Base-by-base conservation (phyloP, 1,140 invertebrate genomes). In the Pseudoatta argentina region DNA sequence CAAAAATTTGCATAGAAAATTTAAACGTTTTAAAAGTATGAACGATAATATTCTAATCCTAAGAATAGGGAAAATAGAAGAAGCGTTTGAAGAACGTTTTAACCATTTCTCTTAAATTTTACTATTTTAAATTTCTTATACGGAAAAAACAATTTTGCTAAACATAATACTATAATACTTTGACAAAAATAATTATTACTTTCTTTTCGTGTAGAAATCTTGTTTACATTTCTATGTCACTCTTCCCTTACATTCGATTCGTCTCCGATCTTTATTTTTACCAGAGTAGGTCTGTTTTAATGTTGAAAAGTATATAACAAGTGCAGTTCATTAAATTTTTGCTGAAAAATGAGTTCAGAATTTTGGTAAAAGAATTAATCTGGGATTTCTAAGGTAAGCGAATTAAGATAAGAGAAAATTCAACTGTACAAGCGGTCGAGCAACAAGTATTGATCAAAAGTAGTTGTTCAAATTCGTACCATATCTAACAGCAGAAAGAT, bases 401-500 rank as follows among this genome's bases (percentile, higher is more conserved):
- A 24, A 63, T 39, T 57, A 14, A 73, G 7, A 61, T 12, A 10
- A 77, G 27, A 63, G 14, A 51, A 18, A 59, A 18, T 21, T 64
- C 3, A 53, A 55, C 12, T 1, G 27, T n/a, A 16, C 14, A 14
- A 67, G 6, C 10, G 30, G 1, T 34, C 64, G 24, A 53, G 53
- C 53, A 61, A 61, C 69, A 83, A 64, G 57, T 81, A 81, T 71
- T 21, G 64, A 81, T 71, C 48, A 14, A 18, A 34, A 64, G 14
- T 0, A 30, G 48, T 14, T 63, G 57, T 59, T 14, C 39, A 21
- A 61, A 48, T 64, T 27, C 77, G 83, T 75, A 95, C 94, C 94
- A 94, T 95, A 39, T 95, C 95, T 18, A 95, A 93, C 34, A 95
- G 88, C 64, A 95, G 78, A 86, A 95, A 95, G 30, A 93, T 87